Evolutionary conservation across 2,113 vertebrate species (phyloP).

Genomic region (Pterocles gutturalis): DNA sequence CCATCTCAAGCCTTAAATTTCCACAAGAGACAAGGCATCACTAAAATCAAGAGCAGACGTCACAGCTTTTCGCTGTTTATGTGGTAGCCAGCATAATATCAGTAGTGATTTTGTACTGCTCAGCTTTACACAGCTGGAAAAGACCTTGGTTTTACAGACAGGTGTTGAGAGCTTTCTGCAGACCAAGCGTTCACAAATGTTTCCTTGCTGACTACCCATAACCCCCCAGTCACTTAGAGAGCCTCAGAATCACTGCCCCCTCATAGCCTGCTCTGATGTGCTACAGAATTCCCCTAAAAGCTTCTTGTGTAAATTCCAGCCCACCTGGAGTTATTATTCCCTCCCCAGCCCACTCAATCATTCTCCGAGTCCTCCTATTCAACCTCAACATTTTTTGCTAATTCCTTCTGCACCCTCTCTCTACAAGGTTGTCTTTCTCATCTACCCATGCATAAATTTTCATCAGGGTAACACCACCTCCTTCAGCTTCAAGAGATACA

Average conservation of each 20-base stretch:
- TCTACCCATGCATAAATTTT: not conserved
- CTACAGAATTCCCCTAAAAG: not conserved
- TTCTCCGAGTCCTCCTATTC: not conserved
- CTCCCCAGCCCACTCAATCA: not conserved
- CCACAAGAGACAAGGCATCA: not conserved
- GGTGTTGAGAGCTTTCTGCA: not conserved
- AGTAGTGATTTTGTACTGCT: not conserved
- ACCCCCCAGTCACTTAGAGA: not conserved
- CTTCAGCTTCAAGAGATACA: not conserved
- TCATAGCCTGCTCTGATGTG: not conserved
- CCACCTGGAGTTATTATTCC: not conserved
- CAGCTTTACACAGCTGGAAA: not conserved
- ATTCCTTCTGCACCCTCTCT: not conserved
- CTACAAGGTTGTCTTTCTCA: not conserved
- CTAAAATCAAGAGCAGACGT: not conserved
- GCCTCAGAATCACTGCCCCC: not conserved
- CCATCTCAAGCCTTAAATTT: not conserved
- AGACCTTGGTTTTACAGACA: not conserved
- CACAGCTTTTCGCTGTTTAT: not conserved
- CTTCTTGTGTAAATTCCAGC: not conserved
- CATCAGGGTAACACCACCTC: not conserved
- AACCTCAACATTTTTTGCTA: not conserved
- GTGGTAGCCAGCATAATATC: accelerated
- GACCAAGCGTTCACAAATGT: not conserved
- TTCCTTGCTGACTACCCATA: not conserved